These are phyloP conservation scores for Saccostrea glomerata DNA, from an alignment of 1,140 invertebrate species.

Conservation along the genomic window DNA sequence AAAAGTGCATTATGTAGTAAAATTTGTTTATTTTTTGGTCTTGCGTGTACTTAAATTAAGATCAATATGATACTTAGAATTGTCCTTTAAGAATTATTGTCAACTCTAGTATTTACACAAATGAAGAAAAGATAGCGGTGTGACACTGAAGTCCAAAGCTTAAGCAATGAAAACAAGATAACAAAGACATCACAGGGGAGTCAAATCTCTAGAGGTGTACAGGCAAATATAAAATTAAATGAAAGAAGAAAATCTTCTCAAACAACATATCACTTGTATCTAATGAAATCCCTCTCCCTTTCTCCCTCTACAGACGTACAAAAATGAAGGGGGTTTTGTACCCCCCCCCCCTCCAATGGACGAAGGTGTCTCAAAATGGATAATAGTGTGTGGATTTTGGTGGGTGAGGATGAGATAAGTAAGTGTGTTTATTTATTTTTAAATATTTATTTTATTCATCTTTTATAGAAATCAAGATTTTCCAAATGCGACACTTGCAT, in stretches of 20 bases:
- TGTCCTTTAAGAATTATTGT: background rate
- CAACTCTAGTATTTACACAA: background rate
- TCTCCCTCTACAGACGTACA: too few species aligned
- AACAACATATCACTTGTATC: background rate
- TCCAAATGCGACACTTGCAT: too few species aligned
- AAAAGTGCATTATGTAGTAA: background rate
- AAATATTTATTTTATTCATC: too few species aligned
- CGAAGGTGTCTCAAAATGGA: too few species aligned
- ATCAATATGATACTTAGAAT: background rate
- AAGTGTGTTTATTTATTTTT: too few species aligned
- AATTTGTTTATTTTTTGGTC: background rate
- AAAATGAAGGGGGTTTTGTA: too few species aligned
- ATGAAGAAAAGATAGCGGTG: too few species aligned
- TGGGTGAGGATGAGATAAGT: too few species aligned
- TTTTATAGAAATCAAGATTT: too few species aligned
- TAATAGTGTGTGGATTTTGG: too few species aligned
- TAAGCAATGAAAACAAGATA: background rate
- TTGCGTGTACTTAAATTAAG: background rate
- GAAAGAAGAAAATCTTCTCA: background rate
- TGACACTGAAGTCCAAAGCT: background rate
- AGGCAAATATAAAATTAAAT: background rate
- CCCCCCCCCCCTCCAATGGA: too few species aligned
- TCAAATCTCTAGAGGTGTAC: background rate
- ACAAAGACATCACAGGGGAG: conserved; percentile 18
- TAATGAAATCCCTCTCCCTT: too few species aligned